Percentiles rank a stretch among this genome's conserved stretches.
Evolutionary conservation across 2,113 vertebrate genomes (phyloP).

Genomic region (Lamprotornis superbus): DNA sequence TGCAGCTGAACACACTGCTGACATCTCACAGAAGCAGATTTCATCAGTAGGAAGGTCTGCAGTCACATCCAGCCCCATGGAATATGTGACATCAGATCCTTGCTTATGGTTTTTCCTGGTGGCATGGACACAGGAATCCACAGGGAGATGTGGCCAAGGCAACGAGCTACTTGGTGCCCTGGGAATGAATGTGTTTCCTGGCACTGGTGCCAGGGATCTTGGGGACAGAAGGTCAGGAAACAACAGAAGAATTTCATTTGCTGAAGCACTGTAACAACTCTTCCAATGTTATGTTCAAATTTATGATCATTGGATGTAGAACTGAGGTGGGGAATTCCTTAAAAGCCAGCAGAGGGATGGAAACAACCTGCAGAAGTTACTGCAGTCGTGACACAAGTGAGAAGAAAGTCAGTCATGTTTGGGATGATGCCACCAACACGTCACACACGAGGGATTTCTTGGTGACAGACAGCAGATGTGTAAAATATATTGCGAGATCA

Average conservation of each 20-base stretch:
- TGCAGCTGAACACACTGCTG: not conserved
- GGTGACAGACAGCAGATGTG: not conserved
- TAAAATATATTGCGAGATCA: conserved; percentile 29
- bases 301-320: not conserved
- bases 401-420: not conserved
- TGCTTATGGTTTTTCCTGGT: not conserved
- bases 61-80: not conserved
- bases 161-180: not conserved
- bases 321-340: not conserved
- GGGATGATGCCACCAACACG: not conserved
- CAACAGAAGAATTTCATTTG: not conserved
- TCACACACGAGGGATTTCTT: not conserved
- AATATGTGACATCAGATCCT: not conserved
- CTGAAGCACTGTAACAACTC: not conserved
- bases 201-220: not conserved
- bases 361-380: not conserved
- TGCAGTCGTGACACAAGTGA: not conserved
- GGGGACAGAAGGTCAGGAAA: not conserved
- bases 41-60: not conserved
- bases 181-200: not conserved
- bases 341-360: not conserved
- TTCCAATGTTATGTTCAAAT: not conserved
- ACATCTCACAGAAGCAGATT: not conserved
- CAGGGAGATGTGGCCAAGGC: not conserved
- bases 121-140: rapidly evolving